A percentile compares a stretch with the other conserved stretches of the same genome.
Conservation (phyloP, 1,140 invertebrate species). For the Ceratoteleas bidentatus region DNA sequence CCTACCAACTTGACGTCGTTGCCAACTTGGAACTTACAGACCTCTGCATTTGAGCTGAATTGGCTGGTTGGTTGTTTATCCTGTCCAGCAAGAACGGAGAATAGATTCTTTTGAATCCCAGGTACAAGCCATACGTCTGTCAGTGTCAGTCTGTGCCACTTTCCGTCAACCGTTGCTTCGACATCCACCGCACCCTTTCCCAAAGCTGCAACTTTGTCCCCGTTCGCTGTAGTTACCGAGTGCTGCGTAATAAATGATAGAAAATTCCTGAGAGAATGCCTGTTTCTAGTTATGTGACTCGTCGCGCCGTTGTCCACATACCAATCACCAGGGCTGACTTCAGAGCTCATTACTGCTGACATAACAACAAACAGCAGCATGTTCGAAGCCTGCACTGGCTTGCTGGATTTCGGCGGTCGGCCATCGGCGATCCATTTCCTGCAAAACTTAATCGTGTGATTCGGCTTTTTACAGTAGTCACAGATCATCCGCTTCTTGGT, state of each 20-base stretch:
- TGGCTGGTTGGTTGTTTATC: not conserved
- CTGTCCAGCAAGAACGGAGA: conserved; percentile 70
- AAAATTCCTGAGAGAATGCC: conserved; percentile 13
- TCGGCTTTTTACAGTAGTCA: conserved; percentile 29
- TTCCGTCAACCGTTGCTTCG: conserved; percentile 10
- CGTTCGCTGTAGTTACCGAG: conserved; percentile 31
- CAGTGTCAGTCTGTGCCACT: conserved; percentile 15
- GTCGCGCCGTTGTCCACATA: conserved; percentile 47
- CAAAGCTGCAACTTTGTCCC: conserved; percentile 13
- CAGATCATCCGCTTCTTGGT: conserved; percentile 13
- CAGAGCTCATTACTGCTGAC: conserved; percentile 16
- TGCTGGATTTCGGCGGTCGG: conserved; percentile 11
- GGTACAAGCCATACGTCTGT: conserved; percentile 56
- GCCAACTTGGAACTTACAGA: not conserved
- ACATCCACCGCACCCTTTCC: conserved; percentile 12
- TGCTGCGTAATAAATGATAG: conserved; percentile 21
- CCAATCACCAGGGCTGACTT: conserved; percentile 2
- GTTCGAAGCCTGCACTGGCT: conserved; percentile 7
- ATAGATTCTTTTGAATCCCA: conserved; percentile 68
- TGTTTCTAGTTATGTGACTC: conserved; percentile 18
- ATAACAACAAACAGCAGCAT: conserved; percentile 12
- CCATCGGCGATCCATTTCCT: conserved; percentile 43
- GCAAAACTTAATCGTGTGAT: conserved; percentile 22
- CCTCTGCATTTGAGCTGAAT: not conserved
- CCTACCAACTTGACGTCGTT: not conserved